Evolutionary conservation across 2,113 vertebrate species (phyloP), one percentile per base, ranked within the genome.

Genomic region (Cisticola juncidis): DNA sequence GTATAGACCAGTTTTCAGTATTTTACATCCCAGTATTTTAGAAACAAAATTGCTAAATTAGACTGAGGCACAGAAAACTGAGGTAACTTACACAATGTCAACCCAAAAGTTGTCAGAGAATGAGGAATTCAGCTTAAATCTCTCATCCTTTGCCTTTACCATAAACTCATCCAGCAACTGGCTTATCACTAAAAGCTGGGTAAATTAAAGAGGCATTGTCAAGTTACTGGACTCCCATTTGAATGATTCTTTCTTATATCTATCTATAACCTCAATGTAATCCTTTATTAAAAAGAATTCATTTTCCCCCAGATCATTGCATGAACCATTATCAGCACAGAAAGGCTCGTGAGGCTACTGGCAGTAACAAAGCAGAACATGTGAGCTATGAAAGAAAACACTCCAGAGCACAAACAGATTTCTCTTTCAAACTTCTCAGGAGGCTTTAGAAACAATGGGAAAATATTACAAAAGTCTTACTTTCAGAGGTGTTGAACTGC

Each of bases 361-460:
- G 44, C 86, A 89, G 57, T 79, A 94, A 76, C 77, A 95, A 89
- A 91, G 61, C 44, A 0, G 21, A 92, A 72, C 74, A 92, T 74
- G n/a, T 5, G 36, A n/a, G 25, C 77, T 91, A 22, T 79, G 77
- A 92, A 94, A 89, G 81, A 92, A 85, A 96, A 77, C 50, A 69
- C 70, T 91, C 16, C 29, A 66, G 81, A 92, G 73, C 36, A 79
- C 72, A 66, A 47, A 42, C 25, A 91, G 36, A 72, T 76, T 96
- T n/a, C n/a, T 89, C 61, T 81, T 95, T 89, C 77, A 94, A 65
- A 45, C 28, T 87, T 92, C 84, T 91, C 86, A 72, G 50, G 73
- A 81, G 89, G 25, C 53, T 50, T 29, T 80, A 79, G 57, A 84
- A 87, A 89, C 65, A 79, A 76, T 66, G 44, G 25, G 40, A 76